phyloP scores from a whole-genome alignment of 2,113 vertebrate species.

The Collichthys lucidus region DNA sequence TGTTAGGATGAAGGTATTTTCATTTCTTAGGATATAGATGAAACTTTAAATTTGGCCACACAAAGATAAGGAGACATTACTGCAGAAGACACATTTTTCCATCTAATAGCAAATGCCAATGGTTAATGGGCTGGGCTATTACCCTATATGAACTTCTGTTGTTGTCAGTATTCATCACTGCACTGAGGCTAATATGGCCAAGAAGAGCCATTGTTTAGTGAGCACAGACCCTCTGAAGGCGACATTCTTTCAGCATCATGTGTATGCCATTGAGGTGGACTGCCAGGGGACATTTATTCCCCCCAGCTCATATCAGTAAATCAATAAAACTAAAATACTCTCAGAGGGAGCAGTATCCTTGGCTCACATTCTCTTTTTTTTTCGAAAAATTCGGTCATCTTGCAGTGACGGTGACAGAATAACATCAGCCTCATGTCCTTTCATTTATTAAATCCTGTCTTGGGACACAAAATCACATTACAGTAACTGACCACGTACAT shows the following conservation, averaged over 20 bases:
- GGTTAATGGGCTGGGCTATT: background rate
- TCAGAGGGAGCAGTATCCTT: slow-evolving; percentile 32
- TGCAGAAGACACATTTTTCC: background rate
- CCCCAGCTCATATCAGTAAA: slow-evolving; percentile 48
- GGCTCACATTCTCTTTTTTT: slow-evolving; percentile 28
- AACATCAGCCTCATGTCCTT: slow-evolving; percentile 24
- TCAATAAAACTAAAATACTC: slow-evolving; percentile 59
- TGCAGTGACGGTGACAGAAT: slow-evolving; percentile 39
- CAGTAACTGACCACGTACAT: slow-evolving; percentile 22
- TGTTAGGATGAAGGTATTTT: background rate
- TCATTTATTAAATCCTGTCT: slow-evolving; percentile 42
- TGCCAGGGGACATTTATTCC: slow-evolving; percentile 54
- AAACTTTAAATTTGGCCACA: background rate
- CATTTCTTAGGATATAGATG: background rate
- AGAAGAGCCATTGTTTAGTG: slow-evolving; percentile 27
- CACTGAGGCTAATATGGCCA: slow-evolving; percentile 3
- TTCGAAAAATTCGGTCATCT: slow-evolving; percentile 27
- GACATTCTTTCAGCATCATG: slow-evolving; percentile 41
- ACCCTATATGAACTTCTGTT: slow-evolving; percentile 8
- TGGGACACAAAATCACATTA: slow-evolving; percentile 23
- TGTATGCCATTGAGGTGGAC: slow-evolving; percentile 47
- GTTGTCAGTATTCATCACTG: slow-evolving; percentile 22
- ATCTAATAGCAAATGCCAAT: background rate
- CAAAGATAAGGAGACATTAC: background rate
- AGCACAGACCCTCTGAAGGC: slow-evolving; percentile 27